phyloP scores from a whole-genome alignment of 2,113 vertebrate genomes.

The Xiphorhynchus elegans region DNA sequence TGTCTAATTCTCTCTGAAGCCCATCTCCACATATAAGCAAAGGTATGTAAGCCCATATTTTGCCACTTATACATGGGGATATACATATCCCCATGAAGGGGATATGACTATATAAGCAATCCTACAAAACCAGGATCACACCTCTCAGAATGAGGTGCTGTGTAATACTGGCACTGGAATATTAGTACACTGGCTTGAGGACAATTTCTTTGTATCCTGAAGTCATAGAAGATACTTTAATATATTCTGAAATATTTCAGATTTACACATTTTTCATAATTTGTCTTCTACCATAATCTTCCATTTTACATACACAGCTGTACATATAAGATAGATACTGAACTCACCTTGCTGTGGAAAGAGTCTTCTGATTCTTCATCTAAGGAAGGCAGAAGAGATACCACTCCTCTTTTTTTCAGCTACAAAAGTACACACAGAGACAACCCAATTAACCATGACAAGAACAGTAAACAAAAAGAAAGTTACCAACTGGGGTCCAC shows the following conservation, averaged over 20 bases:
- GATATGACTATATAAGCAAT: background rate
- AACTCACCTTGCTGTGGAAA: constrained; percentile 67
- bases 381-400: constrained; percentile 72
- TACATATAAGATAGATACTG: background rate
- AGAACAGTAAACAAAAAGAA: background rate
- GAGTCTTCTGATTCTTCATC: constrained; percentile 76
- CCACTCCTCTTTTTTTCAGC: constrained; percentile 62
- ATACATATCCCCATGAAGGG: background rate
- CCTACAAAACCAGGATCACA: background rate
- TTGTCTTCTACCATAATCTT: background rate
- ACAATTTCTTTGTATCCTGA: background rate
- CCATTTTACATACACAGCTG: background rate
- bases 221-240: background rate
- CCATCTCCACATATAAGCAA: background rate
- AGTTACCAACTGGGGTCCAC: background rate
- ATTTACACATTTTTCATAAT: background rate
- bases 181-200: background rate
- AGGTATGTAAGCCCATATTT: background rate
- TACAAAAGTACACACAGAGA: constrained; percentile 42
- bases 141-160: background rate
- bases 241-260: background rate
- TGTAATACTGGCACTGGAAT: background rate
- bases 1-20: background rate
- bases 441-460: background rate
- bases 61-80: no score